Percentiles rank a stretch among this genome's conserved stretches.
Conservation (phyloP, 2,113 vertebrate species). For the Lophotis ruficrista region DNA sequence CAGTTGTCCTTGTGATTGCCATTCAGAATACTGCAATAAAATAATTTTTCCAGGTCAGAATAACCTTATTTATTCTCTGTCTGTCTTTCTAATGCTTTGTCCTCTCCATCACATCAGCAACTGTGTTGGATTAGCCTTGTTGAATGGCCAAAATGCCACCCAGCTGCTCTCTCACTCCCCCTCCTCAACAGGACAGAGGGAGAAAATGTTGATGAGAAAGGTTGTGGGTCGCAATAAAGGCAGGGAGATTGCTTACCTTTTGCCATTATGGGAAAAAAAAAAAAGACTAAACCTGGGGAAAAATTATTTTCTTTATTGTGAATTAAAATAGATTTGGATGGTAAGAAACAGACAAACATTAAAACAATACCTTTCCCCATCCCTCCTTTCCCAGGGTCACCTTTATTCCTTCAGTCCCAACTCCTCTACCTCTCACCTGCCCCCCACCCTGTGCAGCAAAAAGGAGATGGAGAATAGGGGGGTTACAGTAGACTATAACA, state of each 20-base stretch:
- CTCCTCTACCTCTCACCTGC: neutral
- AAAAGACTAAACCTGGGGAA: neutral
- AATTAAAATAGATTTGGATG: neutral
- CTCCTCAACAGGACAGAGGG: neutral
- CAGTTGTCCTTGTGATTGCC: neutral
- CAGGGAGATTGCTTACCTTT: neutral
- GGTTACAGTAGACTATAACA: neutral
- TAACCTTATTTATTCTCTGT: neutral
- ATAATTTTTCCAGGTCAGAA: neutral
- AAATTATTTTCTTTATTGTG: neutral
- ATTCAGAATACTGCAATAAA: neutral
- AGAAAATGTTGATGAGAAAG: neutral
- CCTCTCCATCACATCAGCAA: neutral
- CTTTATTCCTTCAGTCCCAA: neutral
- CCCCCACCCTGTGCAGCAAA: rapidly evolving
- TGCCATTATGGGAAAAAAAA: neutral
- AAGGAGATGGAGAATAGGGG: neutral
- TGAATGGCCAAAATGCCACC: neutral
- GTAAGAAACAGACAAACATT: neutral
- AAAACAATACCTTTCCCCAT: neutral
- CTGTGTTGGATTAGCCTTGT: neutral
- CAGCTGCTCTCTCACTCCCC: neutral
- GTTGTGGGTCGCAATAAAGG: neutral
- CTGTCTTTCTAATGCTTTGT: neutral
- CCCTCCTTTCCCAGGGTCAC: neutral